These are phyloP conservation scores for Heliconius cydno DNA, from an alignment of 2,888 invertebrate species.

Conservation along the genomic window DNA sequence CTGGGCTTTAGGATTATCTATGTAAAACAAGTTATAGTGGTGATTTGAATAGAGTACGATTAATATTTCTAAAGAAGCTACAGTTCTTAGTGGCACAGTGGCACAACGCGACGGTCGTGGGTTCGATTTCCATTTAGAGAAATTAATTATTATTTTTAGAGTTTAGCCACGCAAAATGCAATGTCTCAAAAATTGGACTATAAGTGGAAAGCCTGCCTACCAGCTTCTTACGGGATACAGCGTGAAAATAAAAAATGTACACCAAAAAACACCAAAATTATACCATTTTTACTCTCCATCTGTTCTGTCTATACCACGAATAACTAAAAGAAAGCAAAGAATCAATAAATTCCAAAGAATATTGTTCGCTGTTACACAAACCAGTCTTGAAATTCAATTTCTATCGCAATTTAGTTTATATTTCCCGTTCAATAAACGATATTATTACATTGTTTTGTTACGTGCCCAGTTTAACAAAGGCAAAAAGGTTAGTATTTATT, in stretches of 20 bases:
- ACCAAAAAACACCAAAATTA: too few species aligned
- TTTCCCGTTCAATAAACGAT: conserved; percentile 42
- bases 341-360: conserved; percentile 54
- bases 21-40: not conserved
- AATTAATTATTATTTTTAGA: too few species aligned
- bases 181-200: too few species aligned
- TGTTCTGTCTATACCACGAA: conserved; percentile 5
- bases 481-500: conserved; percentile 32
- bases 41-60: not conserved
- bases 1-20: not conserved
- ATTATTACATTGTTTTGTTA: conserved; percentile 42
- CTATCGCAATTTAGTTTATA: conserved; percentile 51
- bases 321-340: conserved; percentile 45
- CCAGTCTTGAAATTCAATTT: conserved; percentile 53
- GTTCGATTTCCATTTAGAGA: too few species aligned
- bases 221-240: too few species aligned
- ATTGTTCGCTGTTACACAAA: conserved; percentile 55
- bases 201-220: too few species aligned
- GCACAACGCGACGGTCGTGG: too few species aligned
- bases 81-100: too few species aligned
- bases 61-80: too few species aligned
- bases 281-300: conserved; percentile 1
- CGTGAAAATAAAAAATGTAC: too few species aligned
- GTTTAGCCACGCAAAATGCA: too few species aligned
- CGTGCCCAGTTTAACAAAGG: conserved; percentile 42